phyloP scores from a whole-genome alignment of 2,113 vertebrate genomes.

The Crotalus horridus region DNA sequence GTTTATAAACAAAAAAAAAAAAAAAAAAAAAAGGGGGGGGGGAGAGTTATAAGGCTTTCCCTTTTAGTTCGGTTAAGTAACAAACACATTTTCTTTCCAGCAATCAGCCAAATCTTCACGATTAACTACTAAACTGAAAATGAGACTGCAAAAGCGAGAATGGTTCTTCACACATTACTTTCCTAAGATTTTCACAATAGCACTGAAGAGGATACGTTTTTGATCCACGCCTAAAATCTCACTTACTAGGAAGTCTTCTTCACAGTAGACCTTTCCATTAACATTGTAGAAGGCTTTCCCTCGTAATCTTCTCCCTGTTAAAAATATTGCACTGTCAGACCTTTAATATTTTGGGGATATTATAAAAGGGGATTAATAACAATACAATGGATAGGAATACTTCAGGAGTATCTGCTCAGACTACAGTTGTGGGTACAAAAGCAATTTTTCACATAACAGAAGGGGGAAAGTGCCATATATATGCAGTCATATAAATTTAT shows the following conservation, averaged over 20 bases:
- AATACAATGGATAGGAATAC: not conserved
- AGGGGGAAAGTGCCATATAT: not conserved
- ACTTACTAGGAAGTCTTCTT: conserved; percentile 98
- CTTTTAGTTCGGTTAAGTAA: not conserved
- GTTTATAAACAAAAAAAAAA: conserved; percentile 43
- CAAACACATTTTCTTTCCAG: accelerated
- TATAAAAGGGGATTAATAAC: not conserved
- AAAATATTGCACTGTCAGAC: not conserved
- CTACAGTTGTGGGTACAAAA: not conserved
- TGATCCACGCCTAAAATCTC: conserved; percentile 24
- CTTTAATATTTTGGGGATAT: not conserved
- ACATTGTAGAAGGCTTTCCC: conserved; percentile 98
- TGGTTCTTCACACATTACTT: not conserved
- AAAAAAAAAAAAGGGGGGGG: not conserved
- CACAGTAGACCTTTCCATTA: conserved; percentile 96
- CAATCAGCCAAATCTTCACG: not conserved
- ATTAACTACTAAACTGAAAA: not conserved
- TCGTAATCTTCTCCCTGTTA: conserved; percentile 87
- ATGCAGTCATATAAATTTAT: not conserved
- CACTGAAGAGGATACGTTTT: not conserved
- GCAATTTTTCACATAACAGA: not conserved
- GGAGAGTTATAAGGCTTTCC: not conserved
- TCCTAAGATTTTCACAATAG: not conserved
- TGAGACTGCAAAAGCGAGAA: not conserved
- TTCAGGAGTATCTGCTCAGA: not conserved